Base-by-base conservation (phyloP, 1,140 invertebrate genomes). In the Liolophura sinensis region DNA sequence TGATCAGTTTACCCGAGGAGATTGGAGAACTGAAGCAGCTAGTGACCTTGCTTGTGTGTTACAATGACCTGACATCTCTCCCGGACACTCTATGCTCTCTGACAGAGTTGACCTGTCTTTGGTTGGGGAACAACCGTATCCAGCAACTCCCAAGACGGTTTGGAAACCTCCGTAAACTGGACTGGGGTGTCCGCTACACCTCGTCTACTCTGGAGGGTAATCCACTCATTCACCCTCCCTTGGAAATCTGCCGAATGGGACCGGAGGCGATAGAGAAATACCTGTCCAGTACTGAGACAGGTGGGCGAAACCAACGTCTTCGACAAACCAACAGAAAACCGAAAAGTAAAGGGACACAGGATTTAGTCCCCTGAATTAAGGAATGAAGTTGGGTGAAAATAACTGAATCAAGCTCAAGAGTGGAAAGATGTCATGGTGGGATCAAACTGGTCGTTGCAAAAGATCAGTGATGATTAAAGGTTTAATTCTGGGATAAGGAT, bases 111-210 rank as follows among this genome's bases (percentile, higher is more conserved):
- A 68, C 77, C 24, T 78, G 77, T 63, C 63, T 85, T 0, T 85
- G 84, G 84, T 62, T 85, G 9, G 84, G 84, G 11, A 78, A 82
- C 60, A 85, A 85, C 65, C 52, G 68, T 11, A 57, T 85, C 1
- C 65, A 67, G 12, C 54, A 68, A 52, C 71, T 85, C 12, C 84
- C 84, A 15, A 66, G 65, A 59, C 64, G 78, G 50, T 83, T 85
- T 65, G 76, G 76, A 0, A 67, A 77, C 18, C 70, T 85, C 24
- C 68, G 60, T 1, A 71, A 78, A 46, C 65, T 85, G 20, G 84
- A 85, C 63, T 84, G 83, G 83, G 73, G 76, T n/a, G 65, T 71
- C 18, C 68, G 73, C 47, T 80, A 76, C 65, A 76, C 78, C 0
- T 84, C 83, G 3, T 74, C 79, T 0, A 73, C 75, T 27, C 65